Base-by-base conservation (phyloP, 2,113 vertebrate species). In the Candoia aspera region DNA sequence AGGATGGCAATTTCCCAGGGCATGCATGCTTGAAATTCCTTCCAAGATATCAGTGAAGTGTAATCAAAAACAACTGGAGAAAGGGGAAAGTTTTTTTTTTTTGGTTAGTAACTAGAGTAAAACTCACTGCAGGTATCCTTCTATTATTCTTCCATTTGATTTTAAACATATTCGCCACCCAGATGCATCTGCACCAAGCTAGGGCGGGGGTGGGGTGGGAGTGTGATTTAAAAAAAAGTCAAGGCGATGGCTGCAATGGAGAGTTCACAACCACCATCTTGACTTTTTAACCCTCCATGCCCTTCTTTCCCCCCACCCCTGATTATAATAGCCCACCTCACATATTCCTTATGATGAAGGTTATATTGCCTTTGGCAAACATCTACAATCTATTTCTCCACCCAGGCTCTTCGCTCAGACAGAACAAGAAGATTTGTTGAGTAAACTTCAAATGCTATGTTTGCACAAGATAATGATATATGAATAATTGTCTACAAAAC, bases 21-120 rank as follows among this genome's bases (percentile, higher is more conserved):
- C 99, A 99, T 99, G 90, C 98, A 98, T 88, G 97, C 96, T 97
- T 99, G 98, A 96, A 99, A 99, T 94, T 99, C 98, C 94, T 98
- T 98, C 99, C 99, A 99, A 91, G 98, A 98, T 94, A 99, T 99
- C 96, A 98, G 95, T 85, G 98, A 96, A 90, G 93, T 91, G 68
- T 97, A 98, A 96, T 94, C 97, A 96, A 96, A 96, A 95, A 90
- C 93, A 96, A 95, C 98, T 98, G 96, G 23, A 93, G 94, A 49
- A 90, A 90, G 92, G 93, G 92, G 59, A 86, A 62, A 93, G 95
- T 11, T 73, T 83, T 91, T 87, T 91, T 54, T 37, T 83, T 12
- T 93, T 58, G 59, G 46, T 55, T 54, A 59, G 54, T 37, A 59
- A 86, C 26, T 17, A 85, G 21, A 90, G 90, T 55, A 68, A 92